phyloP scores from a whole-genome alignment of 2,888 invertebrate species.

The Leptothorax acervorum region DNA sequence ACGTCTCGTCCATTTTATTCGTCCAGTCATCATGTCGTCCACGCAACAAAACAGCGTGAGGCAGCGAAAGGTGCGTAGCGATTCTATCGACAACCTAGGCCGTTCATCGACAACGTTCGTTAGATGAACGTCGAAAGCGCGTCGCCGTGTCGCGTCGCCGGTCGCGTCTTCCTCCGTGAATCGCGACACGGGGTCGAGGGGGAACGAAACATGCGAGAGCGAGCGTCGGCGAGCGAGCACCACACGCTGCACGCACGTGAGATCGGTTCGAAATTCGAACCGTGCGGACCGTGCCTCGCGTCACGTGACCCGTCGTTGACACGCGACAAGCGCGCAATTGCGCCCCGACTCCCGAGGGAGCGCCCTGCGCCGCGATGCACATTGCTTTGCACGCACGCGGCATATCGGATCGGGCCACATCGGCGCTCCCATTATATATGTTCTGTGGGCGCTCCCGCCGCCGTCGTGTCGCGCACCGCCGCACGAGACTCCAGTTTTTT shows the following conservation, averaged over 20 bases:
- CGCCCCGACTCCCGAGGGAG: neutral
- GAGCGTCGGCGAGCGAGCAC: neutral
- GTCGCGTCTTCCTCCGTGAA: neutral
- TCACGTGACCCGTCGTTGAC: slow-evolving; percentile 10
- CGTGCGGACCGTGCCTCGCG: neutral
- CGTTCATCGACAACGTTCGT: too few species aligned
- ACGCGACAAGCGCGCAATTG: neutral
- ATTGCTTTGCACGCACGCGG: too few species aligned
- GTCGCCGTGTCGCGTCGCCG: neutral
- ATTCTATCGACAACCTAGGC: too few species aligned
- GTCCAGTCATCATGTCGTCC: neutral
- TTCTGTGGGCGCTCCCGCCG: neutral
- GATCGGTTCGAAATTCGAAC: slow-evolving; percentile 21
- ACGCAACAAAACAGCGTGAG: slow-evolving; percentile 62
- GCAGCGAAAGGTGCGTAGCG: slow-evolving; percentile 73
- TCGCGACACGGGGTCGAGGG: too few species aligned
- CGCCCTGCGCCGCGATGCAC: neutral
- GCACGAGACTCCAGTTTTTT: neutral
- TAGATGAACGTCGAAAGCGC: neutral
- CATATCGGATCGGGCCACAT: neutral
- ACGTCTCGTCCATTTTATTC: neutral
- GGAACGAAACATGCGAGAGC: neutral
- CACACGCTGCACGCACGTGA: neutral
- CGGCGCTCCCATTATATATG: too few species aligned
- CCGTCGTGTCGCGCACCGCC: neutral